Percentiles rank a stretch among this genome's conserved stretches.
Evolutionary conservation across 2,888 invertebrate species (phyloP).

Genomic region (Rhynchonema sp.): DNA sequence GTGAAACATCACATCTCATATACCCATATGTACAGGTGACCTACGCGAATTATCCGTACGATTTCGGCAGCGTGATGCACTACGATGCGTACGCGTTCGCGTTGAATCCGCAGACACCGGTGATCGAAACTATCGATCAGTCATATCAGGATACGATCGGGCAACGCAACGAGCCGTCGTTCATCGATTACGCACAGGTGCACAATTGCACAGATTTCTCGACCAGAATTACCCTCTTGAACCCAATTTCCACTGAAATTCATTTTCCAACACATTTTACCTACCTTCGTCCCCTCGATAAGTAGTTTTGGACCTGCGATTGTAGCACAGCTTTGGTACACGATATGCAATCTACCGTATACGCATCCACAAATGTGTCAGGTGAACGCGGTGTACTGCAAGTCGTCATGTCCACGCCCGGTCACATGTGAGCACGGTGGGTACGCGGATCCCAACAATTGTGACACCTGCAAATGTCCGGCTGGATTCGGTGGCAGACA

Average conservation of each 20-base stretch:
- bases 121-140: conserved; percentile 19
- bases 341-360: too few relatives aligned
- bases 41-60: not conserved
- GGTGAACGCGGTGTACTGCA: conserved; percentile 7
- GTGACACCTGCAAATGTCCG: conserved; percentile 7
- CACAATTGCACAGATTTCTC: not conserved
- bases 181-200: conserved; percentile 15
- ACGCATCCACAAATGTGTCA: too few relatives aligned
- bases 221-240: too few relatives aligned
- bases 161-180: conserved; percentile 22
- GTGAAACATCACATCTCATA: too few relatives aligned
- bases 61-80: conserved; percentile 17
- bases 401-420: not conserved
- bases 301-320: too few relatives aligned
- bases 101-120: conserved; percentile 18
- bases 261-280: too few relatives aligned
- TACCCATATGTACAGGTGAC: not conserved
- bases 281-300: too few relatives aligned
- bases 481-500: conserved; percentile 4
- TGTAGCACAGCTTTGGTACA: too few relatives aligned
- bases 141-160: conserved; percentile 21
- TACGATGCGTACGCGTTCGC: conserved; percentile 25
- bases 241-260: too few relatives aligned
- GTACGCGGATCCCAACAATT: conserved; percentile 7
- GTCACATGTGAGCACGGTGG: conserved; percentile 4